Base-by-base conservation (phyloP, 2,113 vertebrate genomes). In the Suricata suricatta region DNA sequence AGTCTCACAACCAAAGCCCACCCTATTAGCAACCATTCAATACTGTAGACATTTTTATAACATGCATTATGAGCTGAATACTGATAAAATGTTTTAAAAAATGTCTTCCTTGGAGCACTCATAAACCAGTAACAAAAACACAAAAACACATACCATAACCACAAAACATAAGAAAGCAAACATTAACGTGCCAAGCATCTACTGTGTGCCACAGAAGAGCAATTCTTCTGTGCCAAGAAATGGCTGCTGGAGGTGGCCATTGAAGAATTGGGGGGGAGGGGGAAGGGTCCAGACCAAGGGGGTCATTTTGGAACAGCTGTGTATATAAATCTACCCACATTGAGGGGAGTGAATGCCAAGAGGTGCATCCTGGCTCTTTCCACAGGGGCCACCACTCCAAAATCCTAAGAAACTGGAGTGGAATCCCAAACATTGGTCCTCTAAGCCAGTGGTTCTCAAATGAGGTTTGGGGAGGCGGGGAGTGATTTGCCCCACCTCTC, bases 61-160 rank as follows among this genome's bases (percentile, higher is more conserved):
- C 21, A 88, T 33, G 38, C 17, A 84, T 35, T 66, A 33, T 72
- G 87, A 93, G 64, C 41, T 64, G 16, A n/a, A 90, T 47, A 74
- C 63, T 57, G 38, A 88, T 77, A 92, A 79, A 96, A 80, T 4
- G 9, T 85, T 96, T 93, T 54, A 92, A 94, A 69, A 44, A 94
- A 94, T 74, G 38, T 86, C 68, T 87, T 93, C 95, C 83, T 96
- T 64, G 87, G 12, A 31, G 33, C 60, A 93, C 33, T 88, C 69
- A 88, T 19, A 96, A 69, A 90, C 47, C 81, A 91, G 33, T 92
- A 54, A 93, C 71, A 23, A 96, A 93, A n/a, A 93, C 79, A 87
- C 66, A 89, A 89, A 96, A 89, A 95, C 47, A 93, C 31, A 86
- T 10, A 80, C 68, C 23, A 80, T 79, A 41, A 94, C 80, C 71